Percentiles rank a stretch among this genome's conserved stretches.
Evolutionary conservation across 1,140 invertebrate species (phyloP).

Genomic region (Drosophila simulans): DNA sequence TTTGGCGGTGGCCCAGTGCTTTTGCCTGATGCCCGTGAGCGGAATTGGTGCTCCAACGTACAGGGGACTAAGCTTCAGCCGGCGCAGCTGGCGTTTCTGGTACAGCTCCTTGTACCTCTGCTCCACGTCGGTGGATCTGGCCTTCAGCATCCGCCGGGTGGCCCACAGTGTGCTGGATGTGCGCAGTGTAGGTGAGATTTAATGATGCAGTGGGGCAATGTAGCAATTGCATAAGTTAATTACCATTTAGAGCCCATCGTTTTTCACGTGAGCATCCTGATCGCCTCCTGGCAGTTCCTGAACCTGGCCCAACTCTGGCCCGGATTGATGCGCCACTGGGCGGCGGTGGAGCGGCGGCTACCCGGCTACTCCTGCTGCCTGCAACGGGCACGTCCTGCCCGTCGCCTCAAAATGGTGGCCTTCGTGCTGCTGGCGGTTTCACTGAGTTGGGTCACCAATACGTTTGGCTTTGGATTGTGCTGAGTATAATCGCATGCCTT

Average conservation of each 20-base stretch:
- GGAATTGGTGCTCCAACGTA: slow-evolving; percentile 44
- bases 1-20: slow-evolving; percentile 76
- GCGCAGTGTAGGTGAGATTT: slow-evolving; percentile 64
- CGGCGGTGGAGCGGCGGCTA: slow-evolving; percentile 60
- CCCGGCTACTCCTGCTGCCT: slow-evolving; percentile 32
- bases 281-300: slow-evolving; percentile 55
- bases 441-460: slow-evolving; percentile 48
- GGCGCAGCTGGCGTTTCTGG: slow-evolving; percentile 65
- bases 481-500: too few species aligned
- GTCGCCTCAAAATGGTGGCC: slow-evolving; percentile 48
- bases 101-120: slow-evolving; percentile 47
- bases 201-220: neutral
- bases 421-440: slow-evolving; percentile 59
- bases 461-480: too few species aligned
- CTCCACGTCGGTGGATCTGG: slow-evolving; percentile 43
- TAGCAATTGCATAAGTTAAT: neutral
- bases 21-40: slow-evolving; percentile 80
- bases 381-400: slow-evolving; percentile 41
- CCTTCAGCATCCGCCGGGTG: slow-evolving; percentile 55
- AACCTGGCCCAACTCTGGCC: slow-evolving; percentile 70
- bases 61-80: slow-evolving; percentile 54
- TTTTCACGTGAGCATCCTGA: slow-evolving; percentile 60
- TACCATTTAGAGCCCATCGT: slow-evolving; percentile 44
- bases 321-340: slow-evolving; percentile 65
- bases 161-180: slow-evolving; percentile 57